Evolutionary conservation across 2,888 invertebrate species (phyloP), one percentile per base, ranked within the genome.

Genomic region (Trissonchulus latispiculum): DNA sequence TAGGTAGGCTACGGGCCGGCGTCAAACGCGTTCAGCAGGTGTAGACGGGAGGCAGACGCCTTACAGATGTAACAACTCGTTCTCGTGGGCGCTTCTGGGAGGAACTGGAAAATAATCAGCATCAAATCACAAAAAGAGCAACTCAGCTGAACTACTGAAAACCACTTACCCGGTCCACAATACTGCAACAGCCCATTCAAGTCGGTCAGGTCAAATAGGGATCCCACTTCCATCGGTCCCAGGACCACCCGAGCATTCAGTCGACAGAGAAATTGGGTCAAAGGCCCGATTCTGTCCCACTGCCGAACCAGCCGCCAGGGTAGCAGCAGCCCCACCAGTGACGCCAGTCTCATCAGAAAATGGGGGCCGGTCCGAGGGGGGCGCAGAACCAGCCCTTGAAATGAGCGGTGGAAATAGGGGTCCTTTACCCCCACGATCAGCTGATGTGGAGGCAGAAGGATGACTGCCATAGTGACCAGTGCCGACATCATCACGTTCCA

Each of bases 121-220:
- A n/a, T n/a, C n/a, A n/a, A n/a, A n/a, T 23, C 59, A n/a, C 18
- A 59, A 59, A 59, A 18, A n/a, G n/a, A 59, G n/a, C n/a, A 59
- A 59, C 59, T 23, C 18, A 59, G 80, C 76, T 82, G 83, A 59
- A 59, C 18, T 79, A 79, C 74, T 79, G 80, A 69, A 84, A 78
- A 61, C 83, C 77, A 74, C 82, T 80, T 23, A 75, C 75, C 62
- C 0, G 93, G 93, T 80, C 93, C 93, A 0, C 93, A 92, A 73
- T 95, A 85, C 3, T 92, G 91, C 31, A 94, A 88, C 32, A 90
- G 89, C 1, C 94, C 95, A 23, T 90, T 89, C 80, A 91, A 90
- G 80, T 91, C 92, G 0, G 91, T 90, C 74, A 93, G 83, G 83
- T 95, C 94, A 75, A 94, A 86, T 77, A 90, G 90, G 0, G 90